Base-by-base conservation (phyloP, 2,797 vertebrate species). In the Nasua narica region DNA sequence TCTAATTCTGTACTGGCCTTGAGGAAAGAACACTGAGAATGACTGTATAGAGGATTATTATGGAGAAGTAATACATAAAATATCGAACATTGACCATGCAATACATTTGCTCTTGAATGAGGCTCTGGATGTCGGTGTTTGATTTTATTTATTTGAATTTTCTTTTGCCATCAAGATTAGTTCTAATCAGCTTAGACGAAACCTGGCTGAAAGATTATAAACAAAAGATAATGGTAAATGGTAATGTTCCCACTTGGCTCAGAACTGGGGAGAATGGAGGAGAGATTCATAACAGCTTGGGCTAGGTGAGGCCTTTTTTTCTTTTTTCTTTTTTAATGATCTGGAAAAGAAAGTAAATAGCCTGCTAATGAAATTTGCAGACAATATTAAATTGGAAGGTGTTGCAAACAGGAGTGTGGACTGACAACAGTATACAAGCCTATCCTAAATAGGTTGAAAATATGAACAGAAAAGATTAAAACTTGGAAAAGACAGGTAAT, bases 321-420 rank as follows among this genome's bases (percentile, higher is more conserved):
- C 96, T 56, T 56, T 54, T 23, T 58, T 96, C 82, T 78, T 93
- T 97, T 97, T 96, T 90, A 97, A 97, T 97, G 97, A 98, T 97
- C 95, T 97, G 97, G 90, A 97, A 96, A 90, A 87, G 96, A 95
- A 97, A 97, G 96, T 90, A 97, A 97, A 97, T 98, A 96, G 95
- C 95, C 96, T 96, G 92, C 90, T 98, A 97, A 98, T 98, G 96
- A 97, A 97, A 97, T 98, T 96, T 98, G 92, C 97, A 96, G 96
- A 90, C 16, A 40, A 58, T 96, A 98, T 97, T 97, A 96, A 96
- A 95, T 97, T 97, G 88, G 95, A 97, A 97, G 98, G 82, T 96
- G 95, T 96, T 96, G 81, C 93, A 90, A 92, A 87, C 79, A 78
- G 87, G 93, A 92, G 48, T 40, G 48, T 60, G 43, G 60, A 92